Evolutionary conservation across 1,140 invertebrate genomes (phyloP), one percentile per base, ranked within the genome.

Genomic region (Phocides pigmalion): DNA sequence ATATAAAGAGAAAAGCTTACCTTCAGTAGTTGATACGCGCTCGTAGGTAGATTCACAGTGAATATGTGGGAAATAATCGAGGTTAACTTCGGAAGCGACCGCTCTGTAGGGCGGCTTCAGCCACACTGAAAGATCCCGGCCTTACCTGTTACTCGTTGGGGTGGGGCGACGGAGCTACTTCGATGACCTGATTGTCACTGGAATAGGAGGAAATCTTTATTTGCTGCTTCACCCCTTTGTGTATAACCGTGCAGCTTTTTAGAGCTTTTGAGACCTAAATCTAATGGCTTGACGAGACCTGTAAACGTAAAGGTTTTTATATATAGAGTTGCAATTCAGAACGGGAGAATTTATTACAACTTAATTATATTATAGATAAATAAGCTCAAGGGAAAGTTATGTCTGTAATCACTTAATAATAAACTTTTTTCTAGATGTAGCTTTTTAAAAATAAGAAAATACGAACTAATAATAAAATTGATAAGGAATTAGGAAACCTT

Each of bases 101-200:
- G 53, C 53, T 56, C 53, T 0, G n/a, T 22, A 12, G 20, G 53
- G 53, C 53, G 53, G 53, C 53, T 56, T 14, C 17, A 17, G 53
- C 53, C 53, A 56, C 39, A 56, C 53, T 56, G 47, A 32, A 15
- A 25, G 37, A 3, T 19, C 17, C n/a, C 17, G n/a, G 11, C 47
- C 25, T 50, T 56, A 56, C 53, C 53, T 56, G 53, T 56, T 56
- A 56, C 53, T 41, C 39, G 16, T 44, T 42, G 53, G 51, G 51
- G 25, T 32, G 47, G 47, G 47, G 25, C 22, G 22, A 12, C 19
- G 50, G 32, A 39, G 53, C 5, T 15, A n/a, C 51, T 44, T 56
- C 15, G 53, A 56, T 56, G 53, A 56, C 53, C 53, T 44, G 53
- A 56, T 42, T 56, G 53, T 28, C 53, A 37, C 53, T 56, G 32